Evolutionary conservation across 1,140 invertebrate species (phyloP), one percentile per base, ranked within the genome.

Genomic region (Drosophila rufa): DNA sequence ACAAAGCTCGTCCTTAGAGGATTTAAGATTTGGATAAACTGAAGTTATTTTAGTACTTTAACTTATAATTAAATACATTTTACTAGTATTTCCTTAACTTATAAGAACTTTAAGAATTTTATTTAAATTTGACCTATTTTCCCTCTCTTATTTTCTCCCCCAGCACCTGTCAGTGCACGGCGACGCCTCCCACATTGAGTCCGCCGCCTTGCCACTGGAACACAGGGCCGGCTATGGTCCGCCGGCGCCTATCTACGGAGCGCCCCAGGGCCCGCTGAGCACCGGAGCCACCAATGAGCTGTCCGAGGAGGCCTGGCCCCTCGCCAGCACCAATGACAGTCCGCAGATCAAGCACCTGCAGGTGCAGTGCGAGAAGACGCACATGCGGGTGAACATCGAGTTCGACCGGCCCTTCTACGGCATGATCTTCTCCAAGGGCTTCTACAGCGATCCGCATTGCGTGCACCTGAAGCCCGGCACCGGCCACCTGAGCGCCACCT

Each of bases 401-500:
- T 98, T 99, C 93, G 98, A 98, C 92, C 94, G 97, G 33, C 97
- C 98, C 0, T 99, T 99, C 94, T 98, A 98, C 93, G 98, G 98
- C 5, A 98, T 98, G 95, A 98, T 99, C 76, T 99, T 99, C 94
- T 98, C 97, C 58, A 98, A 98, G 93, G 97, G 96, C 38, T 97
- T 96, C 94, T 98, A 98, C 93, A 98, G 97, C 80, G 97, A 98
- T 91, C 94, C 96, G 3, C 97, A 97, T 84, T 99, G 98, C 92
- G 97, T 98, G 43, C 97, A 99, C 86, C 92, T 98, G 43, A 97
- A 97, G 80, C 96, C 97, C 0, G 97, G 97, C 2, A 97, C 97
- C 0, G 98, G 98, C 5, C 97, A 98, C 77, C 93, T 98, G 6
- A 97, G 96, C 87, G 97, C 97, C 25, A 98, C 97, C 1, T 98